Conservation (phyloP, 2,888 invertebrate genomes). For the Adineta ricciae region DNA sequence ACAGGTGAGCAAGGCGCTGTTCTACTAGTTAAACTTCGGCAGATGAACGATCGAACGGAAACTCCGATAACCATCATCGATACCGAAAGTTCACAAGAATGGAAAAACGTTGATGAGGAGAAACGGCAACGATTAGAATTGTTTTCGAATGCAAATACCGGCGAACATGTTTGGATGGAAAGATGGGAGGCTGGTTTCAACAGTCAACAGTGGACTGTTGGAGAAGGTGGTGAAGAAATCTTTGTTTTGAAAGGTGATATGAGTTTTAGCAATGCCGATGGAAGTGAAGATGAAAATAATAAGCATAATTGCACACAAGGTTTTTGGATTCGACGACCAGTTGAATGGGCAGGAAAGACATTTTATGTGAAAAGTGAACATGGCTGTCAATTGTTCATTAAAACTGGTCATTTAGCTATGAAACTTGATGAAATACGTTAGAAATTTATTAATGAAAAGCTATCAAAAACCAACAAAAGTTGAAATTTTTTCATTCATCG, state of each 20-base stretch:
- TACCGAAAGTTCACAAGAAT: not conserved
- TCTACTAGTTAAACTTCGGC: slow-evolving; percentile 1
- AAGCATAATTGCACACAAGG: not conserved
- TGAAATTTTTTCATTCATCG: not conserved
- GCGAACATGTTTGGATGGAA: slow-evolving; percentile 6
- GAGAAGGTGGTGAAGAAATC: not conserved
- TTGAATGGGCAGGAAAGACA: not conserved
- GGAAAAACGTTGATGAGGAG: not conserved
- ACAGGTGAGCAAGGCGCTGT: not conserved
- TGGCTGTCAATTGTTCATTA: not conserved
- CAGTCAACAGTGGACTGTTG: not conserved
- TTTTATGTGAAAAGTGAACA: not conserved
- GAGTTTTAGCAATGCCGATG: not conserved
- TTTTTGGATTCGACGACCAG: not conserved
- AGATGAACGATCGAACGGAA: not conserved
- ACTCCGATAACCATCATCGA: not conserved
- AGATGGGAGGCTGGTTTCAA: not conserved
- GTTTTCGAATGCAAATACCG: not conserved
- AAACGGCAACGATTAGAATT: not conserved
- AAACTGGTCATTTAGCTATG: slow-evolving; percentile 15
- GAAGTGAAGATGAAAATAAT: not conserved
- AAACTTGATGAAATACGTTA: not conserved
- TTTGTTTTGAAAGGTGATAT: not conserved
- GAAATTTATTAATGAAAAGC: not conserved
- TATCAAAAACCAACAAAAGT: not conserved